These are phyloP conservation scores for Escarpia spicata DNA, from an alignment of 2,888 invertebrate species.

Conservation along the genomic window DNA sequence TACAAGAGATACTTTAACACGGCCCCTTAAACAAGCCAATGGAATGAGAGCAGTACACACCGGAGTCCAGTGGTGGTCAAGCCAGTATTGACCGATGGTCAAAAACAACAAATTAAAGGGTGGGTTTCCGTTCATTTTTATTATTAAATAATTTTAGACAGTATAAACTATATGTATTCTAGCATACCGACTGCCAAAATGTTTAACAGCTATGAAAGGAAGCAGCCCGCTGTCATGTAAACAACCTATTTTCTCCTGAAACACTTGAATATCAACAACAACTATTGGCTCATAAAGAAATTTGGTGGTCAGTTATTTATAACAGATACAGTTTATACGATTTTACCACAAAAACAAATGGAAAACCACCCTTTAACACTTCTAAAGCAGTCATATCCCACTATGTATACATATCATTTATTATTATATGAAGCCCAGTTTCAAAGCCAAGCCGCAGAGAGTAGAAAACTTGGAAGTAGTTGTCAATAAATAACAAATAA, in stretches of 20 bases:
- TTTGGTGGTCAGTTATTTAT: not conserved
- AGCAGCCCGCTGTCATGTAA: not conserved
- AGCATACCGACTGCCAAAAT: too few relatives aligned
- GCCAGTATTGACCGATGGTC: not conserved
- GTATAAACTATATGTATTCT: too few relatives aligned
- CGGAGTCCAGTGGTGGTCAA: not conserved
- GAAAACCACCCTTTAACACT: slow-evolving; percentile 17
- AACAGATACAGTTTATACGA: not conserved
- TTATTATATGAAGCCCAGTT: slow-evolving; percentile 14
- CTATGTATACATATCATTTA: slow-evolving; percentile 30
- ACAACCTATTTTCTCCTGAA: too few relatives aligned
- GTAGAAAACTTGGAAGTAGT: not conserved
- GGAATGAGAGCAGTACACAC: slow-evolving; percentile 7
- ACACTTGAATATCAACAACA: too few relatives aligned
- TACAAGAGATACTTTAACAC: not conserved
- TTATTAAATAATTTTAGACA: too few relatives aligned
- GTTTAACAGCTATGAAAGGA: not conserved
- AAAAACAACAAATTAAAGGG: not conserved
- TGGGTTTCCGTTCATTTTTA: too few relatives aligned
- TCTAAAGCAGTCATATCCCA: not conserved
- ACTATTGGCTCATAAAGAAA: too few relatives aligned
- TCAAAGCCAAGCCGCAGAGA: too few relatives aligned
- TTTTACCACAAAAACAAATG: not conserved
- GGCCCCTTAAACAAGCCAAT: not conserved
- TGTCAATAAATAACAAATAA: slow-evolving; percentile 13